Base-by-base conservation (phyloP, 2,113 vertebrate species). In the Bothrops jararaca region DNA sequence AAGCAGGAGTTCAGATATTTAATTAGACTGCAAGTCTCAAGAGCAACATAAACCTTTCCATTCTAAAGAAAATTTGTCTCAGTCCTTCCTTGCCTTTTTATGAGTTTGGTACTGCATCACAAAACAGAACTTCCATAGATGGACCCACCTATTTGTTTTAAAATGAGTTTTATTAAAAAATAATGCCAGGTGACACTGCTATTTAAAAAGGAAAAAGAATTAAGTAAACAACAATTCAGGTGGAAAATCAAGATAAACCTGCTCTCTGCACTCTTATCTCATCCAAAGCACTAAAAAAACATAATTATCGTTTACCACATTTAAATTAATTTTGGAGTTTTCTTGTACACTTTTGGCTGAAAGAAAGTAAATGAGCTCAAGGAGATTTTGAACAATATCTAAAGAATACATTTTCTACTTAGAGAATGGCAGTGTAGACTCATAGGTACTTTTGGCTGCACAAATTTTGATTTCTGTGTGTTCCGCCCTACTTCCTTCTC, bases 31-130 rank as follows among this genome's bases (percentile, higher is more conserved):
- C 92, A 1, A 85, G 96, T 97, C 96, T n/a, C 0, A 92, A 95
- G 96, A 96, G 91, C 94, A 94, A 95, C 96, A 95, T 90, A 96
- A 97, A 96, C 91, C 91, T 96, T 95, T 93, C 23, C 12, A 26
- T 89, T 95, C 94, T 94, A 95, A 96, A 95, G 90, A 95, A 92
- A 93, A 95, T 69, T 95, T 42, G 54, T 45, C 50, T 87, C 10
- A 85, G 85, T 93, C 92, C 92, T 26, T 93, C 93, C 92, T 26
- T 93, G 94, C 85, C 9, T 80, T 89, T 96, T 95, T 24, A 91
- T 50, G 58, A 94, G 58, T 92, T 86, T 95, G 94, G 95, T 94
- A 95, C 95, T 96, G 87, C 94, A 69, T 90, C 69, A 94, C 94
- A 57, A 74, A 96, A 95, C 91, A 18, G 2, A 54, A 80, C 15